Base-by-base conservation (phyloP, 2,888 invertebrate species). In the Acronicta aceris region DNA sequence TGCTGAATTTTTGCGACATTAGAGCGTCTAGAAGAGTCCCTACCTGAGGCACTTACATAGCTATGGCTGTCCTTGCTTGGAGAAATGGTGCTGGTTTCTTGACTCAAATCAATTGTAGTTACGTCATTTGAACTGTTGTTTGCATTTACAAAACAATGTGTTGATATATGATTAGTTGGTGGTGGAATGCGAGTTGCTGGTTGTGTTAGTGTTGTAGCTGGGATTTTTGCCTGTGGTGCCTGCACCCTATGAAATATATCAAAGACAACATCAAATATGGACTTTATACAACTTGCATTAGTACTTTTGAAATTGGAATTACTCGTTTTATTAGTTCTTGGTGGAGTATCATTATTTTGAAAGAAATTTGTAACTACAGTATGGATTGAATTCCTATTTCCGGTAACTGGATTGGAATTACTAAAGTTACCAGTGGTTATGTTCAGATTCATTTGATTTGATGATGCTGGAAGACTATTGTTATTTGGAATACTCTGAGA, bases 301-400 rank as follows among this genome's bases (percentile, higher is more conserved):
- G 6, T 17, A 10, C 13, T 5, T 13, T 21, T 25, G 7, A 25
- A 25, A 8, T 3, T 25, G 1, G 17, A 25, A 10, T 8, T 45
- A 8, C 0, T 6, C 9, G 9, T 15, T 16, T 27, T 9, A 4
- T 12, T 43, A 13, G 5, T 10, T 46, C 15, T 46, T 9, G 15
- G n/a, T 25, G n/a, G 10, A 36, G 12, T 17, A 13, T 30, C n/a
- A 30, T 30, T 33, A 17, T n/a, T 8, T 7, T 7, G 1, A 40
- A 71, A 53, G 33, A 47, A 57, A 10, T 46, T 10, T 15, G 25
- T 10, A 5, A 67, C 3, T 27, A 53, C 40, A 1, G 8, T 27
- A 2, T 16, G 5, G 8, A 64, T 52, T 40, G 16, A 10, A 47
- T 47, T 47, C 0, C 15, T 5, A 12, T 16, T 47, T 15, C 16